Evolutionary conservation across 2,797 vertebrate genomes (phyloP).

Genomic region (Melanotaenia boesemani): DNA sequence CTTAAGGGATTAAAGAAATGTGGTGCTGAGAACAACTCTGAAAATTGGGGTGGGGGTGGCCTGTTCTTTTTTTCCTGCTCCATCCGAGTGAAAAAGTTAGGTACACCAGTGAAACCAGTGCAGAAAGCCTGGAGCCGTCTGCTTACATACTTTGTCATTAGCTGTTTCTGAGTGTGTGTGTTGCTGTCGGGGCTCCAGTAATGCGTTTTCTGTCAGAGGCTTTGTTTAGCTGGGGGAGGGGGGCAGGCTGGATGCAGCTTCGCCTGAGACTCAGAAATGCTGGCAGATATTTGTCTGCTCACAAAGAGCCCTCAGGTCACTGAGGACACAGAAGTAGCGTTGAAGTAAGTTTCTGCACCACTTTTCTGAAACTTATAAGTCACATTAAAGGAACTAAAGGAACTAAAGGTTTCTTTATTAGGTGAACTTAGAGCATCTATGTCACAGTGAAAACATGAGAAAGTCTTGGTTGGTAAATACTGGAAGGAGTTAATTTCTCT

Average conservation of each 20-base stretch:
- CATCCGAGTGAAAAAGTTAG: no score
- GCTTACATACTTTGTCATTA: no score
- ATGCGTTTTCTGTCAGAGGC: constrained; percentile 4
- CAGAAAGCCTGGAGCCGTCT: no score
- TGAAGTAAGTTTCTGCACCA: constrained; percentile 37
- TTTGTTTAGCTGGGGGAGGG: constrained; percentile 10
- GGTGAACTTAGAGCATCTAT: background rate
- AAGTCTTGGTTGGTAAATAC: no score
- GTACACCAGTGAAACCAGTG: no score
- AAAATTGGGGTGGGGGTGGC: no score
- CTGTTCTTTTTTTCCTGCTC: no score
- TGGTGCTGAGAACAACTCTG: no score
- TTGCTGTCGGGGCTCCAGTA: background rate
- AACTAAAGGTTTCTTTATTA: background rate
- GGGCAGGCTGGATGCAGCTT: constrained; percentile 39
- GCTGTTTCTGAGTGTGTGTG: background rate
- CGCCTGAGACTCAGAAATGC: constrained; percentile 39
- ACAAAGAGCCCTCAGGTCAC: constrained; percentile 40
- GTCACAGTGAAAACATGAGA: background rate
- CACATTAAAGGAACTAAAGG: background rate
- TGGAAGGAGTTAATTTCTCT: no score
- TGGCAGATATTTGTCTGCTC: constrained; percentile 20
- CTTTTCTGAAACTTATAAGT: constrained; percentile 3
- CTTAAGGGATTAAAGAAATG: no score
- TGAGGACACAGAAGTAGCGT: constrained; percentile 46